These are phyloP conservation scores for Melipona bicolor DNA, from an alignment of 2,888 invertebrate species.

Conservation along the genomic window DNA sequence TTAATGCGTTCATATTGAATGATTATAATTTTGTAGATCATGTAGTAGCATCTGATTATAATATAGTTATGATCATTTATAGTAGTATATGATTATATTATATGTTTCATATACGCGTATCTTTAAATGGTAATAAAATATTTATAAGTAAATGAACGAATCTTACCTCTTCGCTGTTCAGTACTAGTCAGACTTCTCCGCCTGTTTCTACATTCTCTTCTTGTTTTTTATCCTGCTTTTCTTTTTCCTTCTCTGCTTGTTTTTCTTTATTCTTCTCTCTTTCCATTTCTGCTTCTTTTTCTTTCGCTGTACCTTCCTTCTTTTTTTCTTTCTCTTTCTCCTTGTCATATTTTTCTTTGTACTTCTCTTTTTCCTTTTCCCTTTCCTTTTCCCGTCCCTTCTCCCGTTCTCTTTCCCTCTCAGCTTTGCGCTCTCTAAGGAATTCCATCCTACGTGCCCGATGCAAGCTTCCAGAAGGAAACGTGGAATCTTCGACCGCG, in stretches of 20 bases:
- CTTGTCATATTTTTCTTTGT: conserved; percentile 51
- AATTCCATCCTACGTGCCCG: conserved; percentile 77
- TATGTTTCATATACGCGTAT: neutral
- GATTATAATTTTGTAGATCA: too few relatives aligned
- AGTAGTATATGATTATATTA: neutral
- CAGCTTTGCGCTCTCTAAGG: conserved; percentile 74
- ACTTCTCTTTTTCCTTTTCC: conserved; percentile 46
- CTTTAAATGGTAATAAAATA: neutral
- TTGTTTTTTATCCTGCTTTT: conserved; percentile 58
- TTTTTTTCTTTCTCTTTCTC: conserved; percentile 15
- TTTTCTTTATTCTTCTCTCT: conserved; percentile 47
- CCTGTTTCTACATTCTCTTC: conserved; percentile 59
- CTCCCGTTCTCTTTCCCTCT: conserved; percentile 69
- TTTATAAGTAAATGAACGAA: neutral
- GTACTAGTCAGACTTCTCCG: conserved; percentile 82
- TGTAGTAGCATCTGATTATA: too few relatives aligned
- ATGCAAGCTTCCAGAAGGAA: conserved; percentile 78
- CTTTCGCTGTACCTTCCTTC: conserved; percentile 55
- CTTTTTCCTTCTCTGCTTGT: conserved; percentile 29
- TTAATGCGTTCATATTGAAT: too few relatives aligned
- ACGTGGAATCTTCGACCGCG: conserved; percentile 79
- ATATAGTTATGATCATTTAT: neutral
- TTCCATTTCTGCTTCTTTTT: conserved; percentile 57
- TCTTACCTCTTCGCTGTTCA: conserved; percentile 79
- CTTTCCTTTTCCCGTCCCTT: conserved; percentile 54